Conservation (phyloP, 2,797 vertebrate species). For the Argyrosomus regius region DNA sequence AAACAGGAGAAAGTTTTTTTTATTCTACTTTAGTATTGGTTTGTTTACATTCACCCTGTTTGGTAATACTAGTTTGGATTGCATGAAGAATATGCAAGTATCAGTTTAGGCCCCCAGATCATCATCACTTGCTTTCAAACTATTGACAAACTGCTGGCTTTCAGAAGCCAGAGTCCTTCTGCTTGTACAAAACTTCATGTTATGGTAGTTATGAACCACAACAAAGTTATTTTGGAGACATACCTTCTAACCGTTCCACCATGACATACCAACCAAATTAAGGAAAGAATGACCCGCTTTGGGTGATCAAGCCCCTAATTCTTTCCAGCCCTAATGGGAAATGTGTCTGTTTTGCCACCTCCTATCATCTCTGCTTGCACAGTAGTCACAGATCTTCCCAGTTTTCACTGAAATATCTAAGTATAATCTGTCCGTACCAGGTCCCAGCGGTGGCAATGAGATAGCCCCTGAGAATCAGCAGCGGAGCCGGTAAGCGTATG, state of each 20-base stretch:
- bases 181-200: background rate
- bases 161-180: constrained; percentile 8
- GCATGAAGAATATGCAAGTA: constrained; percentile 16
- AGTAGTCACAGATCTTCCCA: background rate
- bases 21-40: background rate
- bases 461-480: constrained; percentile 78
- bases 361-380: constrained; percentile 7
- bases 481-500: constrained; percentile 56
- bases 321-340: constrained; percentile 11
- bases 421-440: background rate
- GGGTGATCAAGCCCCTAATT: background rate
- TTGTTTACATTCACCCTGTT: constrained; percentile 12
- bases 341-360: constrained; percentile 1
- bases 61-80: constrained; percentile 9
- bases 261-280: background rate
- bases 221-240: constrained; percentile 6
- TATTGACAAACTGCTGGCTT: constrained; percentile 2
- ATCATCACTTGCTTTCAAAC: constrained; percentile 5
- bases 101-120: constrained; percentile 8
- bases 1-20: background rate
- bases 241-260: constrained; percentile 9
- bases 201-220: background rate
- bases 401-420: constrained; percentile 9
- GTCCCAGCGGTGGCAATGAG: constrained; percentile 28
- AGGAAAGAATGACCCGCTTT: constrained; percentile 20